Conservation (phyloP, 2,888 invertebrate species). For the Palloptera scutellata region DNA sequence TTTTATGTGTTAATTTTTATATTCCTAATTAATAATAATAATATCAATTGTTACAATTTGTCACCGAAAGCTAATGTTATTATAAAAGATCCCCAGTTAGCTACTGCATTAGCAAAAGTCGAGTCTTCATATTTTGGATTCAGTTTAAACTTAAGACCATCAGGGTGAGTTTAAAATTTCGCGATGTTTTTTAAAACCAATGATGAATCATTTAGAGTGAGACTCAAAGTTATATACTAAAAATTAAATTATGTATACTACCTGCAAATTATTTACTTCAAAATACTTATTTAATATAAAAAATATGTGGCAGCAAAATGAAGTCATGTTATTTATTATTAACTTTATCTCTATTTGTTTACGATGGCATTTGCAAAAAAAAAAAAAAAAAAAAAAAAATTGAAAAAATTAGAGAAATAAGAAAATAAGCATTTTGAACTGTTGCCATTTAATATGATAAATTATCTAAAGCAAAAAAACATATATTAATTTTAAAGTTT, state of each 20-base stretch:
- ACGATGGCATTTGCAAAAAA: background rate
- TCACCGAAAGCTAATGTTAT: constrained; percentile 61
- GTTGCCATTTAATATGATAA: too few species aligned
- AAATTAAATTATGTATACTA: too few species aligned
- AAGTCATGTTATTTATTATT: background rate
- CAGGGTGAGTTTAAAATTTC: constrained; percentile 52
- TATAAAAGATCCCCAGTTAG: constrained; percentile 57
- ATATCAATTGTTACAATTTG: constrained; percentile 52
- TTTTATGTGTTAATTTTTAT: too few species aligned
- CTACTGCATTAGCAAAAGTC: constrained; percentile 51
- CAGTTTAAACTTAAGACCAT: constrained; percentile 52
- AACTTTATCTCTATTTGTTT: background rate
- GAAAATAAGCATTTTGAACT: too few species aligned
- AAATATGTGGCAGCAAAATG: background rate
- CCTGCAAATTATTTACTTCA: too few species aligned
- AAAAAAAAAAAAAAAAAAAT: too few species aligned
- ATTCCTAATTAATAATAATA: too few species aligned
- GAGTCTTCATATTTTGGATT: constrained; percentile 63
- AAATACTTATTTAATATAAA: too few species aligned
- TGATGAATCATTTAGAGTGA: background rate
- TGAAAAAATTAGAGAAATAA: too few species aligned
- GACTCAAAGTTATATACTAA: too few species aligned
- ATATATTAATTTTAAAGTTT: too few species aligned
- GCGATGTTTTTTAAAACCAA: background rate
- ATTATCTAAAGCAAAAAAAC: too few species aligned